These are phyloP conservation scores for Hirudinaria manillensis DNA, from an alignment of 2,888 invertebrate genomes.

Conservation along the genomic window DNA sequence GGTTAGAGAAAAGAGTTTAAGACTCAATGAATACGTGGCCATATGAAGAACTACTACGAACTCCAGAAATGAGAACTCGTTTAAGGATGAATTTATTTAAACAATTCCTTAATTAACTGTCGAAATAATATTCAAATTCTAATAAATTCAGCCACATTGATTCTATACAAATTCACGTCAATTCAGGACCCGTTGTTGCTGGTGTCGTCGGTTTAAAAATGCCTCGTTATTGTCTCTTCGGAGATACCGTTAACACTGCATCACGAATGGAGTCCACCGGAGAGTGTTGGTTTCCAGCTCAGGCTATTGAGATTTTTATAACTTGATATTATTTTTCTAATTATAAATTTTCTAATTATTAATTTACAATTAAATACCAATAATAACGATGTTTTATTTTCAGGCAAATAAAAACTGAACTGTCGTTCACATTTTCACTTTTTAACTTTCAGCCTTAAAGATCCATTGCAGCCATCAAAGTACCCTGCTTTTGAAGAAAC, in stretches of 20 bases:
- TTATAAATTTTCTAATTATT: neutral
- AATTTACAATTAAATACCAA: constrained; percentile 2
- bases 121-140: neutral
- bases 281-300: constrained; percentile 41
- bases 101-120: neutral
- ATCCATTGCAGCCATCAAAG: constrained; percentile 53
- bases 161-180: neutral
- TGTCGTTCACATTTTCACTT: no score
- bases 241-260: constrained; percentile 51
- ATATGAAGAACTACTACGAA: no score
- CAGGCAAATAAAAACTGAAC: neutral
- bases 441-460: constrained; percentile 47
- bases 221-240: constrained; percentile 72
- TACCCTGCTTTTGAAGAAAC: constrained; percentile 49
- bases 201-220: constrained; percentile 84
- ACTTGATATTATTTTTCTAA: neutral
- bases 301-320: neutral
- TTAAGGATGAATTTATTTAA: neutral
- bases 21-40: no score
- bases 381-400: neutral
- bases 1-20: no score
- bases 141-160: neutral
- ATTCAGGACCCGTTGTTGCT: constrained; percentile 55
- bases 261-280: constrained; percentile 50
- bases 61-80: no score